A percentile compares a stretch with the other conserved stretches of the same genome.
Conservation (phyloP, 2,888 invertebrate genomes). For the Griposia aprilina region DNA sequence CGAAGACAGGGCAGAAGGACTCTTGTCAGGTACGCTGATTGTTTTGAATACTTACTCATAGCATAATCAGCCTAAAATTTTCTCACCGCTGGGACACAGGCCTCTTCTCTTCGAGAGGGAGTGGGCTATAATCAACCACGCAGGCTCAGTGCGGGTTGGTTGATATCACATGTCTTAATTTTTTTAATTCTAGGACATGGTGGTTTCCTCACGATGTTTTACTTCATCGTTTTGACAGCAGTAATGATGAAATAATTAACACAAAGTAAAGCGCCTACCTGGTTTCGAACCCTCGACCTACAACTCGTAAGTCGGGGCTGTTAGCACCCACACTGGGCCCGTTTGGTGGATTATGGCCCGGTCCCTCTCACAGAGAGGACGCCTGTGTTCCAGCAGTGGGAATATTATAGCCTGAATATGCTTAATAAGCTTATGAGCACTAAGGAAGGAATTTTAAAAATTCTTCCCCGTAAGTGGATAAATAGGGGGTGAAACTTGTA, state of each 20-base stretch:
- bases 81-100: background rate
- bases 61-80: background rate
- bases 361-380: background rate
- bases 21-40: conserved; percentile 93
- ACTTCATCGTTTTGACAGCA: background rate
- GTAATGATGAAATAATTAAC: background rate
- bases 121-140: background rate
- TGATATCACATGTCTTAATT: background rate
- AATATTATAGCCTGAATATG: background rate
- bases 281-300: background rate
- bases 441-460: background rate
- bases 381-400: background rate
- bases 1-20: conserved; percentile 93
- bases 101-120: background rate
- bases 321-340: background rate
- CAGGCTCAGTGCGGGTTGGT: background rate
- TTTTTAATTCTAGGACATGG: background rate
- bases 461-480: too few species aligned
- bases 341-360: background rate
- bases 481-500: background rate
- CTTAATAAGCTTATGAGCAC: background rate
- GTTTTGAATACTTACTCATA: background rate
- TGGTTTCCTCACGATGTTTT: background rate
- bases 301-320: too few species aligned
- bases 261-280: background rate